Conservation (phyloP, 2,113 vertebrate species). For the Sceloporus undulatus region DNA sequence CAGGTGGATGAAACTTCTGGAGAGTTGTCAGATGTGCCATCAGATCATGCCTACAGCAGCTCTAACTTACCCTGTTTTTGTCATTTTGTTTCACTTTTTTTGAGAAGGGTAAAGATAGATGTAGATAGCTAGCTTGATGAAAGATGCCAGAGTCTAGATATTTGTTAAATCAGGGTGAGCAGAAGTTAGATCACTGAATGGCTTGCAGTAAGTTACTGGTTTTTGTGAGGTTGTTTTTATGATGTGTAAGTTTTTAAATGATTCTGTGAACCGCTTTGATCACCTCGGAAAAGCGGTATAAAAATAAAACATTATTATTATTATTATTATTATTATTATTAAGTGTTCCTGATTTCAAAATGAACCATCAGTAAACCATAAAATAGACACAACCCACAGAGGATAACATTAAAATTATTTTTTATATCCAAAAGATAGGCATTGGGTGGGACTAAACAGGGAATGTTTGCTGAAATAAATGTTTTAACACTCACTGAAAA, state of each 20-base stretch:
- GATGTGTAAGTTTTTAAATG: no score
- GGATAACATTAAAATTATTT: no score
- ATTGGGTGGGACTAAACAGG: no score
- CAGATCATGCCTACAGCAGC: conserved; percentile 53
- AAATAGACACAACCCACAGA: background rate
- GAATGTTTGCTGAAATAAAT: no score
- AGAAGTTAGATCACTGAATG: background rate
- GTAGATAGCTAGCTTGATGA: background rate
- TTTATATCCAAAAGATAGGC: no score
- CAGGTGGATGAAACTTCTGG: background rate
- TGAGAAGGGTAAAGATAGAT: conserved; percentile 19
- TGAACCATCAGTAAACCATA: background rate
- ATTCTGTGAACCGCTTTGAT: no score
- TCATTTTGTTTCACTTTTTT: conserved; percentile 38
- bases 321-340: no score
- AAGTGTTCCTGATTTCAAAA: background rate
- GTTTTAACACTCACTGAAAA: no score
- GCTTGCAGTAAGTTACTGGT: background rate
- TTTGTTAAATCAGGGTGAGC: background rate
- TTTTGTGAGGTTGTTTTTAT: background rate
- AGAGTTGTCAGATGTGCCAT: conserved; percentile 53
- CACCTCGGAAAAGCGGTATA: no score
- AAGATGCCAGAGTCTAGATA: background rate
- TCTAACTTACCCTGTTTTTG: conserved; percentile 50
- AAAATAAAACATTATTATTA: no score